These are phyloP conservation scores for Dryas iulia DNA, from an alignment of 1,140 invertebrate species.

Conservation along the genomic window DNA sequence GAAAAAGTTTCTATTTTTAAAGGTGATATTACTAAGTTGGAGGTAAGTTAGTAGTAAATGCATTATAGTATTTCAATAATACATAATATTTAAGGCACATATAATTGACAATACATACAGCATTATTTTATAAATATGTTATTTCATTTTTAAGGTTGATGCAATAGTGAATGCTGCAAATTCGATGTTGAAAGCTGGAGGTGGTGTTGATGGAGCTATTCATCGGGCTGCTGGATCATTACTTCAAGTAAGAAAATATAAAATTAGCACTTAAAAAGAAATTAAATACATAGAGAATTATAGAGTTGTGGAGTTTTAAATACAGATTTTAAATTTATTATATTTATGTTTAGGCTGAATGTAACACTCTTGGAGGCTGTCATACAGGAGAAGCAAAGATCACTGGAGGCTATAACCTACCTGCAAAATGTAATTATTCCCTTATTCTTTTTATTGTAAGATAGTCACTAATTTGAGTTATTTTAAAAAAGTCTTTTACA, in stretches of 20 bases:
- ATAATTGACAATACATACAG: too few species aligned
- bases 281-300: neutral
- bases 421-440: conserved; percentile 84
- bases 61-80: neutral
- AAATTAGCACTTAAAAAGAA: too few species aligned
- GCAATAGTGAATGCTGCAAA: conserved; percentile 97
- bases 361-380: conserved; percentile 86
- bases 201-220: conserved; percentile 94
- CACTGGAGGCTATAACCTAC: conserved; percentile 89
- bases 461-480: too few species aligned
- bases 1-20: conserved; percentile 85
- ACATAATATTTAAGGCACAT: too few species aligned
- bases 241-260: conserved; percentile 74
- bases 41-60: conserved; percentile 66
- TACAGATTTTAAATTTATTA: neutral
- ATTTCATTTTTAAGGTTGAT: conserved; percentile 83
- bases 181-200: conserved; percentile 87
- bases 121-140: too few species aligned
- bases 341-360: conserved; percentile 82
- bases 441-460: neutral
- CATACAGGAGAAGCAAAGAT: conserved; percentile 90
- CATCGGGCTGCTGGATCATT: conserved; percentile 87
- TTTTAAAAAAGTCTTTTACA: too few species aligned
- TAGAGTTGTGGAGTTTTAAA: neutral
- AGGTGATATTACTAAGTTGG: conserved; percentile 93